Conservation (phyloP, 2,888 invertebrate species). For the Troides oblongomaculatus region DNA sequence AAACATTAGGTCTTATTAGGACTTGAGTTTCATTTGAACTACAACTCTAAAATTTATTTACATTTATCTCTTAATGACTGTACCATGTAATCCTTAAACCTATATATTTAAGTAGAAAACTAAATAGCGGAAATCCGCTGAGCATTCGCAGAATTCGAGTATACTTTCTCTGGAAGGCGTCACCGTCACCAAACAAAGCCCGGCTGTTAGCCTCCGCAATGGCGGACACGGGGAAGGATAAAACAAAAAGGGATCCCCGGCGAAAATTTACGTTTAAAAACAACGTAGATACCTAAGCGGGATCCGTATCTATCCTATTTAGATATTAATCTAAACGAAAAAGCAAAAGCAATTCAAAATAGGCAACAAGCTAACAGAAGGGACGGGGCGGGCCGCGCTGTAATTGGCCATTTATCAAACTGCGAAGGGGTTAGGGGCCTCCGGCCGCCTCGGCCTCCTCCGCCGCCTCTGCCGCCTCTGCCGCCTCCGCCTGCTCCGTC, state of each 20-base stretch:
- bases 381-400: constrained; percentile 72
- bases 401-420: constrained; percentile 82
- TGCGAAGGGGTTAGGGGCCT: constrained; percentile 78
- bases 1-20: too few species aligned
- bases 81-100: not conserved
- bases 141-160: too few species aligned
- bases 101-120: not conserved
- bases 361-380: constrained; percentile 80
- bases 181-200: constrained; percentile 48
- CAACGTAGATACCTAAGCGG: constrained; percentile 78
- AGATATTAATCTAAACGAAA: constrained; percentile 81
- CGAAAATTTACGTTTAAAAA: constrained; percentile 79
- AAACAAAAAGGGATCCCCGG: constrained; percentile 52
- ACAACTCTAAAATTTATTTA: too few species aligned
- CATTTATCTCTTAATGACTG: too few species aligned
- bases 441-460: constrained; percentile 57
- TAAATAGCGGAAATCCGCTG: too few species aligned
- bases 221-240: constrained; percentile 55
- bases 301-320: constrained; percentile 80
- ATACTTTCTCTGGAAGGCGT: constrained; percentile 17
- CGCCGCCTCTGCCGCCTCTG: too few species aligned
- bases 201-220: constrained; percentile 63
- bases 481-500: too few species aligned
- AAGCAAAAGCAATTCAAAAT: constrained; percentile 80
- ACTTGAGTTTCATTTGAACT: not conserved